Evolutionary conservation across 2,797 vertebrate species (phyloP).

Genomic region (Tapirus indicus): DNA sequence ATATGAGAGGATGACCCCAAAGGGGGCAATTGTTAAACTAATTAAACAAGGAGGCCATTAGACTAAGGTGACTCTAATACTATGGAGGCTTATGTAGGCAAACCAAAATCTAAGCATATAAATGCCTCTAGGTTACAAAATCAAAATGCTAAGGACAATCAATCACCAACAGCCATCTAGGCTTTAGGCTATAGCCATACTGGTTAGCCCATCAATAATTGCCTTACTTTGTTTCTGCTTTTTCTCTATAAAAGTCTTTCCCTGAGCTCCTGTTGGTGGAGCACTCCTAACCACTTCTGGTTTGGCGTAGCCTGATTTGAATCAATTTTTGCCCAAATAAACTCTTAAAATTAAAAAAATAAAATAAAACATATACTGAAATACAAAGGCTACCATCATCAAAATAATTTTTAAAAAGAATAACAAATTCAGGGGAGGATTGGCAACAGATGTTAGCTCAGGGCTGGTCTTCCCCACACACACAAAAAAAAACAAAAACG

Average conservation of each 20-base stretch:
- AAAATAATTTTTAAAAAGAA: not conserved
- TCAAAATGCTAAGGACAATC: not conserved
- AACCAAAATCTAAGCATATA: not conserved
- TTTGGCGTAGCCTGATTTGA: not conserved
- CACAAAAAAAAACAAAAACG: too few relatives aligned
- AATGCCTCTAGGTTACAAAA: not conserved
- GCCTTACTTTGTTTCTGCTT: not conserved
- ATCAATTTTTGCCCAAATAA: not conserved
- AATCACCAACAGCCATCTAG: not conserved
- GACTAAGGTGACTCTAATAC: not conserved
- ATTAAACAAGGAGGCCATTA: not conserved
- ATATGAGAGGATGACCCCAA: not conserved
- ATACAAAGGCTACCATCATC: not conserved
- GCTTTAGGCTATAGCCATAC: not conserved
- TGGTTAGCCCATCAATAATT: not conserved
- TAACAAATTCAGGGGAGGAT: not conserved
- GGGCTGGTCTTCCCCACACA: too few relatives aligned
- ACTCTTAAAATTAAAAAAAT: not conserved
- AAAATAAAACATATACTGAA: not conserved
- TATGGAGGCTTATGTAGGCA: not conserved
- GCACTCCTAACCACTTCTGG: not conserved
- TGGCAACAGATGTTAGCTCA: too few relatives aligned
- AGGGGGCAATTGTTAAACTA: not conserved
- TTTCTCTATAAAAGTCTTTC: not conserved
- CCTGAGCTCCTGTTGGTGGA: not conserved